Percentiles rank a stretch among this genome's conserved stretches.
phyloP scores from a whole-genome alignment of 1,140 invertebrate genomes.

The Ridgeia piscesae region DNA sequence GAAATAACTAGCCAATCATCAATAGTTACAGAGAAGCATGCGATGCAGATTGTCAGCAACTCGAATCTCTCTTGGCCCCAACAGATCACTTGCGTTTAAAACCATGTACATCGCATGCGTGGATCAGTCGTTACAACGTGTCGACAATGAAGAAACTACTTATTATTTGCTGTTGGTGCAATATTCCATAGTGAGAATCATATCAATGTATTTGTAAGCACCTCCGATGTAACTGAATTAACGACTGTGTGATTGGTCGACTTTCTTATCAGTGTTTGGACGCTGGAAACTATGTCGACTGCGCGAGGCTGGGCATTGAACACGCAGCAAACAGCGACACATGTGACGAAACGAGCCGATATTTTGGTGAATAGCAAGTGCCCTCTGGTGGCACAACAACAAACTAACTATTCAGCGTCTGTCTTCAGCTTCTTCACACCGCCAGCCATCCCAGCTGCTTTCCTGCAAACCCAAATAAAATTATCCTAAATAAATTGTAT shows the following conservation, averaged over 20 bases:
- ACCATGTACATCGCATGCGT: background rate
- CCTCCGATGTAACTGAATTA: background rate
- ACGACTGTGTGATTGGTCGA: background rate
- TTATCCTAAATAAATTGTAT: background rate
- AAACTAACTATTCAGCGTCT: background rate
- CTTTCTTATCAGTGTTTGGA: background rate
- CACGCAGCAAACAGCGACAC: background rate
- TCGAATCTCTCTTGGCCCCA: background rate
- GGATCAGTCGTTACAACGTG: background rate
- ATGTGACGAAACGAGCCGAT: background rate
- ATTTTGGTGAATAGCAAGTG: background rate
- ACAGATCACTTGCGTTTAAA: background rate
- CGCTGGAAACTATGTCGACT: background rate
- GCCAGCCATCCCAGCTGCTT: background rate
- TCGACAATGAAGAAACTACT: background rate
- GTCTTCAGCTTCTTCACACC: background rate
- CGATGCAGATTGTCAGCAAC: background rate
- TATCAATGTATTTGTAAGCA: background rate
- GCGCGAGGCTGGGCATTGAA: background rate
- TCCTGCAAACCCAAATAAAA: background rate
- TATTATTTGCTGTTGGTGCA: background rate
- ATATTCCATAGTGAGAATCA: background rate
- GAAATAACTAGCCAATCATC: background rate
- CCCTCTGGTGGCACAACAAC: background rate
- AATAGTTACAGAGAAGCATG: background rate